Evolutionary conservation across 2,888 invertebrate species (phyloP).

Genomic region (Thymelicus lineola): DNA sequence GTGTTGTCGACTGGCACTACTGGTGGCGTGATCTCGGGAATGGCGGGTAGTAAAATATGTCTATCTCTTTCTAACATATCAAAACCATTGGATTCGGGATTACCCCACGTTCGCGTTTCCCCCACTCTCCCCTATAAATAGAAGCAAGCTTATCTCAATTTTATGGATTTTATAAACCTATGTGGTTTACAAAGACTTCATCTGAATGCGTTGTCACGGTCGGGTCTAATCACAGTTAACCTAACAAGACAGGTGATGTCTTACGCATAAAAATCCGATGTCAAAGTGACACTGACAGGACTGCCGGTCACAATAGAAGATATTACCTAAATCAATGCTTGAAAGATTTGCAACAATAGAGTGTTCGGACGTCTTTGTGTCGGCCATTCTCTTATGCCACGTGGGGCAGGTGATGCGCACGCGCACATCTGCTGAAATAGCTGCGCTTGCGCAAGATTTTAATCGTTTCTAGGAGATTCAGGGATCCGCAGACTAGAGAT

Average conservation of each 20-base stretch:
- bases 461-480: constrained; percentile 60
- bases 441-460: constrained; percentile 81
- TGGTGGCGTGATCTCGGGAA: too few species aligned
- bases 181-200: too few species aligned
- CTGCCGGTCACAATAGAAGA: constrained; percentile 15
- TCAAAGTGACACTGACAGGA: neutral
- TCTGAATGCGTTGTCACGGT: neutral
- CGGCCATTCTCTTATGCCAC: constrained; percentile 74
- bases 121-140: too few species aligned
- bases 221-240: neutral
- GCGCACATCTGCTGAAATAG: constrained; percentile 76
- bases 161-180: too few species aligned
- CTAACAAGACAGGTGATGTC: constrained; percentile 4
- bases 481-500: neutral
- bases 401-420: constrained; percentile 84
- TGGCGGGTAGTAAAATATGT: too few species aligned
- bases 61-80: too few species aligned
- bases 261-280: neutral
- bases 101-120: too few species aligned
- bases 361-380: constrained; percentile 67
- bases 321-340: constrained; percentile 72
- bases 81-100: too few species aligned
- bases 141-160: too few species aligned
- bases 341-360: constrained; percentile 62
- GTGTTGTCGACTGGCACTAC: too few species aligned